Percentiles rank a stretch among this genome's conserved stretches.
phyloP scores from a whole-genome alignment of 2,113 vertebrate species.

The Indicator indicator region DNA sequence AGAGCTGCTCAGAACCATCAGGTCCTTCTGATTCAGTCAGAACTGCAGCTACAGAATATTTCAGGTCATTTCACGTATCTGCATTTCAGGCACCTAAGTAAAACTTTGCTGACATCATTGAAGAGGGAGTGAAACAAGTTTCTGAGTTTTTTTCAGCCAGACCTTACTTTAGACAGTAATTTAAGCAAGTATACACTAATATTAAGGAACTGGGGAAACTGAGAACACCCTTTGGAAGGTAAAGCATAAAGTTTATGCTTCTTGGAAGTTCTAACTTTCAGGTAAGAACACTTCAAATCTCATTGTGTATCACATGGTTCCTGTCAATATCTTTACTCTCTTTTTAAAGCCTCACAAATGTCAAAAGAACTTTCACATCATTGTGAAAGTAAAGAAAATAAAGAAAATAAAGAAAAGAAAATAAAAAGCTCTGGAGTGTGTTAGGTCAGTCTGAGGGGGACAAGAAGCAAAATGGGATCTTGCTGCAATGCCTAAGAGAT shows the following conservation, averaged over 20 bases:
- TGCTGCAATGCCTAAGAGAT: background rate
- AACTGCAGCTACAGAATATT: background rate
- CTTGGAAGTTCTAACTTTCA: background rate
- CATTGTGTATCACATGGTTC: background rate
- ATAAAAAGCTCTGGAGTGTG: background rate
- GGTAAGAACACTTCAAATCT: background rate
- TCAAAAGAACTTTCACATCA: slow-evolving; percentile 15
- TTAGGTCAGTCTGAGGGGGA: background rate
- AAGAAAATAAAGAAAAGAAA: too few relatives aligned
- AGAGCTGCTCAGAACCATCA: background rate
- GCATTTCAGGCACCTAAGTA: background rate
- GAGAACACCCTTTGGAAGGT: background rate
- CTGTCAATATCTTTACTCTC: background rate
- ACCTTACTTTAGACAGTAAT: background rate
- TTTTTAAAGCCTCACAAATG: background rate
- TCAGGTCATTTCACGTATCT: rapidly evolving
- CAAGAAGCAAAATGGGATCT: background rate
- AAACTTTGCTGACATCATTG: background rate
- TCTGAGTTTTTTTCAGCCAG: background rate
- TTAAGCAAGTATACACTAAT: background rate
- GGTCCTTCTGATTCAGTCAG: background rate
- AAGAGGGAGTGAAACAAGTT: background rate
- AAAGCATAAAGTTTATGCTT: background rate
- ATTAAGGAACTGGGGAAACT: background rate
- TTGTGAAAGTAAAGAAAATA: slow-evolving; percentile 17